Evolutionary conservation across 1,140 invertebrate genomes (phyloP).

Genomic region (Drosophila orena): DNA sequence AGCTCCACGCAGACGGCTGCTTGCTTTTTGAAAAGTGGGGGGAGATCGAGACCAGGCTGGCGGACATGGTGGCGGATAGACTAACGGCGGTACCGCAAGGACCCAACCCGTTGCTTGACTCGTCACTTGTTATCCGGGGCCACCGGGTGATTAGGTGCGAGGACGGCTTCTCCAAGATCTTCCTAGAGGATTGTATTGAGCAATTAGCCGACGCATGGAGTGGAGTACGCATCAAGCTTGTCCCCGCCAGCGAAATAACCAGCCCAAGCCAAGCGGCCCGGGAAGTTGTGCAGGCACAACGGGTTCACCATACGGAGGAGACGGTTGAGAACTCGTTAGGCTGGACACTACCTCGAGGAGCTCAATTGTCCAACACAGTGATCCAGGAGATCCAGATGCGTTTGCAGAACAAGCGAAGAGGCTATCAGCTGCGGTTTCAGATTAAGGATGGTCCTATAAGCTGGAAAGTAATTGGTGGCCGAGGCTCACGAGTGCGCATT

Average conservation of each 20-base stretch:
- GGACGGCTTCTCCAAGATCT: background rate
- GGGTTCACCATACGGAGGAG: too few species aligned
- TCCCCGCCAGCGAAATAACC: background rate
- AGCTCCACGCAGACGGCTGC: background rate
- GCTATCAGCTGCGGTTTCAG: too few species aligned
- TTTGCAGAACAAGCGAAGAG: too few species aligned
- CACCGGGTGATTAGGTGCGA: conserved; percentile 1
- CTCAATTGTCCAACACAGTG: too few species aligned
- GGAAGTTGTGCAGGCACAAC: background rate
- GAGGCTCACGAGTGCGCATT: too few species aligned
- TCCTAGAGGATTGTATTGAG: background rate
- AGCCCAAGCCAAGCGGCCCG: background rate
- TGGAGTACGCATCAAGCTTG: background rate
- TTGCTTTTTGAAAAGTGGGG: background rate
- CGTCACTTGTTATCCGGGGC: background rate
- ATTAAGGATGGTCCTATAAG: too few species aligned
- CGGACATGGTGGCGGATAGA: background rate
- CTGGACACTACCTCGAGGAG: too few species aligned
- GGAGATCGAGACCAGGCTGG: background rate
- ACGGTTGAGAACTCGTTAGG: too few species aligned
- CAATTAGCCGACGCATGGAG: background rate
- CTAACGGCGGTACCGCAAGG: background rate
- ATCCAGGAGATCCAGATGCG: too few species aligned
- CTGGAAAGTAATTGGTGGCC: too few species aligned
- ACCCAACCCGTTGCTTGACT: background rate